Conservation (phyloP, 2,797 vertebrate species). For the Sebastes umbrosus region DNA sequence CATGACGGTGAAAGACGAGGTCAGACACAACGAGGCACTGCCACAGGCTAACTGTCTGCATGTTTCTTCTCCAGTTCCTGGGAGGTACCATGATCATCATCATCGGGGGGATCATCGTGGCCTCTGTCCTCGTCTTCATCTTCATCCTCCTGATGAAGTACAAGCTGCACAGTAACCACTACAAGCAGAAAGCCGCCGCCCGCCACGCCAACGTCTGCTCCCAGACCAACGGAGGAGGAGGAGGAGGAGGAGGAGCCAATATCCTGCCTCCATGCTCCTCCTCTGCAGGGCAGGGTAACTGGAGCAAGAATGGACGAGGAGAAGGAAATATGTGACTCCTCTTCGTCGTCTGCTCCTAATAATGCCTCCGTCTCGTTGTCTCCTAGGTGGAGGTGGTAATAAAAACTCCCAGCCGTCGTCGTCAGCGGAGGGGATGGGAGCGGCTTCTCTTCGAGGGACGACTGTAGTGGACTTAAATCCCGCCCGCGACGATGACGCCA, state of each 20-base stretch:
- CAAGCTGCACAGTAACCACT: conserved; percentile 89
- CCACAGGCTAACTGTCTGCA: neutral
- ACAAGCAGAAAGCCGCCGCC: conserved; percentile 79
- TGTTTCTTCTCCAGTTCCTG: conserved; percentile 77
- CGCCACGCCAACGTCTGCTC: conserved; percentile 87
- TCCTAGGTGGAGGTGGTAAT: conserved; percentile 49
- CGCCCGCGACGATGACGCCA: conserved; percentile 76
- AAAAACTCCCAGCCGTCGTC: conserved; percentile 60
- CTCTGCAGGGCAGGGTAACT: conserved; percentile 58
- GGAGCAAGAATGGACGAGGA: neutral
- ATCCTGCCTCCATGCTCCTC: conserved; percentile 71
- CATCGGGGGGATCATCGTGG: conserved; percentile 92
- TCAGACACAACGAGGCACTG: neutral
- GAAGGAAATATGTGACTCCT: rapidly evolving
- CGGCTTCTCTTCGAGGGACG: conserved; percentile 78
- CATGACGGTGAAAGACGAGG: neutral
- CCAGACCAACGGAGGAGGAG: conserved; percentile 89
- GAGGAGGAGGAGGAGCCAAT: conserved; percentile 20
- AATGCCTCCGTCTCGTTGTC: neutral
- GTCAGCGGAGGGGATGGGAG: conserved; percentile 63
- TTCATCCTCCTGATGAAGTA: conserved; percentile 93
- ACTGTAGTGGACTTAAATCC: conserved; percentile 84
- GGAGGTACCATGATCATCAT: conserved; percentile 94
- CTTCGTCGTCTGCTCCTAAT: rapidly evolving
- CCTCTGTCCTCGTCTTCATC: conserved; percentile 91